phyloP scores from a whole-genome alignment of 2,797 vertebrate species.

The Rhinichthys osculus region DNA sequence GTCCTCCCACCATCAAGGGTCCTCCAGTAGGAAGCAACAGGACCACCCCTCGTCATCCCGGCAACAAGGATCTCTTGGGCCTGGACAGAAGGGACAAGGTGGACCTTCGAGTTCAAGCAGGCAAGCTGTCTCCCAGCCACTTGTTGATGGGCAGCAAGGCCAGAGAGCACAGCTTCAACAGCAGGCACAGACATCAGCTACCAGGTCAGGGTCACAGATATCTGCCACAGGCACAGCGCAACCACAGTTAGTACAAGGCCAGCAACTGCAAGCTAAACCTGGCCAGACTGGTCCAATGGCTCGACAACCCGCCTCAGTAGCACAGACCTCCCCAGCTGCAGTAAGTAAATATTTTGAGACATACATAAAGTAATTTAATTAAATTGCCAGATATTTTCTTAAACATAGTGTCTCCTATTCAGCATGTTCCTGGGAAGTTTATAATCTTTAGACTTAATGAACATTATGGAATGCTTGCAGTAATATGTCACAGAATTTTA shows the following conservation, averaged over 20 bases:
- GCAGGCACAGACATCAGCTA: slow-evolving; percentile 75
- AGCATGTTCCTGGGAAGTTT: not conserved
- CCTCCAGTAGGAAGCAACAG: slow-evolving; percentile 78
- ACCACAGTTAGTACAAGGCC: slow-evolving; percentile 73
- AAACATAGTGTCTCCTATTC: not conserved
- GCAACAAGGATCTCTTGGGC: slow-evolving; percentile 67
- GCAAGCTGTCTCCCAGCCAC: slow-evolving; percentile 72
- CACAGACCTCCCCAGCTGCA: slow-evolving; percentile 58
- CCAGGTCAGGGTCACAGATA: slow-evolving; percentile 74
- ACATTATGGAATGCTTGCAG: not conserved
- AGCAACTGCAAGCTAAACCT: slow-evolving; percentile 78
- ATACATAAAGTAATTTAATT: not conserved
- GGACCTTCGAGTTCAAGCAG: slow-evolving; percentile 73
- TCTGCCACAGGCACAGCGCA: slow-evolving; percentile 64
- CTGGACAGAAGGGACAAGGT: slow-evolving; percentile 70
- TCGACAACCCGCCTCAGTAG: slow-evolving; percentile 64
- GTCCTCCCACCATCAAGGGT: slow-evolving; percentile 80
- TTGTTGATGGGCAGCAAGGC: slow-evolving; percentile 70
- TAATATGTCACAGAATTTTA: not conserved
- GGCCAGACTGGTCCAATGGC: slow-evolving; percentile 71
- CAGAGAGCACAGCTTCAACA: slow-evolving; percentile 82
- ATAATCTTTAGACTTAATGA: not conserved
- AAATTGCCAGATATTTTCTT: not conserved
- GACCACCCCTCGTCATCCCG: slow-evolving; percentile 81
- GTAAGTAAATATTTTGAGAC: slow-evolving; percentile 64